Base-by-base conservation (phyloP, 2,113 vertebrate species). In the Oreocharis arfaki region DNA sequence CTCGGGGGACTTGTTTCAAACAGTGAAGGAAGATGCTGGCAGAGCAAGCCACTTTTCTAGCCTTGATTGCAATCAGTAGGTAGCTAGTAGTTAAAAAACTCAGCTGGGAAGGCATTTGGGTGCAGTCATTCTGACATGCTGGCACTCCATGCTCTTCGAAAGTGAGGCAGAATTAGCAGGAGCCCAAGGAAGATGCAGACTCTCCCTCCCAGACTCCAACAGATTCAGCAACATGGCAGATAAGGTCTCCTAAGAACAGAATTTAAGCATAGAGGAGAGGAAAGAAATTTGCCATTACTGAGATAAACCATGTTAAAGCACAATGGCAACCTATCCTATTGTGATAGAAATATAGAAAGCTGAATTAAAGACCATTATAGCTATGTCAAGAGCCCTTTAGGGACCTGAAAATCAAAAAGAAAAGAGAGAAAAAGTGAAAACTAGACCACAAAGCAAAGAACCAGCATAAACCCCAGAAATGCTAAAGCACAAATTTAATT, bases 1-100 rank as follows among this genome's bases (percentile, higher is more conserved):
- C 75, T 69, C 4, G 0, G n/a, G 81, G 69, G 30, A 90, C 70
- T 84, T 65, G 46, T 84, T 93, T 87, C 81, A 84, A 87, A 69
- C 37, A 26, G 44, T 49, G 78, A 78, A 89, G 60, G 73, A 78
- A 87, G 73, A 60, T n/a, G 22, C 46, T 67, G 55, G 42, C 60
- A 39, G 64, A 84, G 35, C 22, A 77, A 84, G 39, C 39, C 10
- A 11, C 42, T 95, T 84, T 67, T 75, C 52, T 42, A 50, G 46
- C 32, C 71, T 69, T 84, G 71, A 94, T 79, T 95, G 63, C 67
- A 83, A 93, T 90, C 78, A 55, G 61, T 55, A 60, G 39, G 61
- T 47, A 92, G 63, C 59, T 60, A 26, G 50, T 57, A 73, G 80
- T 80, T 94, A 92, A 94, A 96, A 90, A 73, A 86, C 70, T 85